Conservation (phyloP, 2,113 vertebrate genomes). For the Eonycteris spelaea region DNA sequence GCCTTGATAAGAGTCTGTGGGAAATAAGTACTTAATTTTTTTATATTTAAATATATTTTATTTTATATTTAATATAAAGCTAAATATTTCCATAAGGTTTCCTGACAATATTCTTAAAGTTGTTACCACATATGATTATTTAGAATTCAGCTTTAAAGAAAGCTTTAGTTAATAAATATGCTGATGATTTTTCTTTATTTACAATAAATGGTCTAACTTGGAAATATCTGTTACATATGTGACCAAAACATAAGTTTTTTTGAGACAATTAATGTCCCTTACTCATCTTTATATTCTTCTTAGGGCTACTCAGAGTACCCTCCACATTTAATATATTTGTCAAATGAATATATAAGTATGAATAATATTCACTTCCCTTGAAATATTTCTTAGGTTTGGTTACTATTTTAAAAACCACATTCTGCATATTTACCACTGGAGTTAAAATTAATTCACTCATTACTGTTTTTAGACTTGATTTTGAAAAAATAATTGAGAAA, state of each 20-base stretch:
- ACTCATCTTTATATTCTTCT: background rate
- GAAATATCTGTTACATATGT: background rate
- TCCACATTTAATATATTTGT: background rate
- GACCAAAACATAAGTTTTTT: background rate
- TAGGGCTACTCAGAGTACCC: background rate
- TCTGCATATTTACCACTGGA: background rate
- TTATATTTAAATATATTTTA: background rate
- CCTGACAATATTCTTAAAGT: background rate
- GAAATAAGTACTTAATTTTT: background rate
- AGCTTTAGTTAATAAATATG: slow-evolving; percentile 1
- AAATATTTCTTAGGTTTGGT: background rate
- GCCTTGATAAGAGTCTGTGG: background rate
- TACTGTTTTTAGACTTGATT: background rate
- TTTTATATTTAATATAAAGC: background rate
- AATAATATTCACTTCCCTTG: background rate
- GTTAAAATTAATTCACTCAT: background rate
- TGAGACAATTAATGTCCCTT: background rate
- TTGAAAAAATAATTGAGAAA: background rate
- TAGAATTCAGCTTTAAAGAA: slow-evolving; percentile 4
- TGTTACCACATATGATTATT: background rate
- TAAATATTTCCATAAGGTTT: background rate
- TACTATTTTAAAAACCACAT: background rate
- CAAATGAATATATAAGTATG: background rate
- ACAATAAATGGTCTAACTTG: background rate
- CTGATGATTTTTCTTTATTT: background rate